phyloP scores from a whole-genome alignment of 2,113 vertebrate species.

The Amblyornis subalaris region DNA sequence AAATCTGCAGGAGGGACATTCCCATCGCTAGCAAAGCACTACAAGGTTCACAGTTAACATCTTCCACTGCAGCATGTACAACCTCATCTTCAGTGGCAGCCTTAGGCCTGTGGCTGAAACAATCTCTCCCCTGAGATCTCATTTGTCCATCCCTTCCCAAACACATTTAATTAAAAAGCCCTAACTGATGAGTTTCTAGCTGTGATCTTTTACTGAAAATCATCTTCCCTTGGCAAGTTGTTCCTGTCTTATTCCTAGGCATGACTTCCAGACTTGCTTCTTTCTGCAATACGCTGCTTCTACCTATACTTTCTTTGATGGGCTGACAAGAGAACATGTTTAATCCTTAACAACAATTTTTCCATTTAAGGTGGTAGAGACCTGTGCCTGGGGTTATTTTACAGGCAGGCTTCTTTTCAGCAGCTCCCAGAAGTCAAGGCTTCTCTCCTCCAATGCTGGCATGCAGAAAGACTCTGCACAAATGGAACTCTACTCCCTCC shows the following conservation, averaged over 20 bases:
- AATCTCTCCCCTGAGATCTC: background rate
- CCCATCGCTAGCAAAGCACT: accelerated
- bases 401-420: background rate
- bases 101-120: background rate
- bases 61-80: accelerated
- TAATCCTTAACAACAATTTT: background rate
- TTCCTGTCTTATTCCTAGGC: background rate
- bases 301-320: background rate
- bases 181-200: background rate
- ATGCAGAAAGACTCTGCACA: background rate
- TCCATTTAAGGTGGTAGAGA: background rate
- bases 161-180: background rate
- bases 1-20: background rate
- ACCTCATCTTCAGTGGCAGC: background rate
- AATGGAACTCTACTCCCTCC: background rate
- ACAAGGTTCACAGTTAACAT: accelerated
- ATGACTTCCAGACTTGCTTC: background rate
- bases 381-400: accelerated
- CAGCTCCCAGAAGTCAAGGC: background rate
- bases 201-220: background rate
- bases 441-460: background rate
- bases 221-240: background rate
- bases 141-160: background rate
- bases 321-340: background rate
- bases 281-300: background rate